Base-by-base conservation (phyloP, 2,888 invertebrate genomes). In the Cheilosia scutellata region DNA sequence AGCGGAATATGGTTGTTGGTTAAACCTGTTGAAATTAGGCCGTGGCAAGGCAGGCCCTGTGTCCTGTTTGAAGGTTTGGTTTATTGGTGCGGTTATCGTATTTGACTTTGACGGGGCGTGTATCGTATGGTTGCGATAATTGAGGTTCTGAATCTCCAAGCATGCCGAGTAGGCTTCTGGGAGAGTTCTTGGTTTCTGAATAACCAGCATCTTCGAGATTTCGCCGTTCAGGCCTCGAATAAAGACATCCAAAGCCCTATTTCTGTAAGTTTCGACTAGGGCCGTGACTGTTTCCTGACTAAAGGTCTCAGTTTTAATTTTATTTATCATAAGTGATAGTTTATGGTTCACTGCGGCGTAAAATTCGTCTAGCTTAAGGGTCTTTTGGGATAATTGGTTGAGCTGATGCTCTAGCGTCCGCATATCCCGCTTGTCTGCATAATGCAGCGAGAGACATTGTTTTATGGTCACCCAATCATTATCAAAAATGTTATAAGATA, bases 351-450 rank as follows among this genome's bases (percentile, higher is more conserved):
- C 20, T 20, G 20, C 20, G 20, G 20, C 20, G 20, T 20, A 20
- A 20, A 13, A 42, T 42, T 42, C 42, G 4, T 13, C 42, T 6
- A 13, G 13, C 11, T 33, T 33, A 7, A 20, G 20, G 37, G 6
- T 7, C 9, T 7, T 7, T 37, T 5, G 6, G 9, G 37, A 37
- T 5, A 20, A 20, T 20, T 20, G 20, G 20, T 20, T 20, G 20
- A 20, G 20, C 20, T 20, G 20, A 20, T 20, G 20, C 20, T 20
- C 20, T 20, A 20, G 20, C 20, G 20, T 20, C 9, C 84, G 63
- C 0, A 88, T 37, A 51, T 88, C 88, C 27, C 86, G 58, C 33
- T 88, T 88, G 16, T 87, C 87, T 0, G 87, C 88, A 27, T 87
- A 88, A 37, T 88, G 86, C 13, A 88, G 68, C 4, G 86, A 87